Percentiles rank a stretch among this genome's conserved stretches.
Conservation (phyloP, 2,888 invertebrate species). For the Xestia sexstrigata region DNA sequence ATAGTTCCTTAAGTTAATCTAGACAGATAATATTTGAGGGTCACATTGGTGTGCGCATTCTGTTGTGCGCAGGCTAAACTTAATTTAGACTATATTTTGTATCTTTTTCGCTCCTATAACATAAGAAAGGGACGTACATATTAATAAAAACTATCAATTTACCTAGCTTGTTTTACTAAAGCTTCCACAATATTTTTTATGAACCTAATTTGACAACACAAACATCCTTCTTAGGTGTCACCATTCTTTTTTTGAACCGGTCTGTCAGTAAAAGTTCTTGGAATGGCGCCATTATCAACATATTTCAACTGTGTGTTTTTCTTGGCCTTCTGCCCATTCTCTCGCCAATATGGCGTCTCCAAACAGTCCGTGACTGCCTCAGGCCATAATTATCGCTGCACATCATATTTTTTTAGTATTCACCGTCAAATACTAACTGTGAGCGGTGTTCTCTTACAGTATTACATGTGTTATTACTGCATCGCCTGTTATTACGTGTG, state of each 20-base stretch:
- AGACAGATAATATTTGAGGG: background rate
- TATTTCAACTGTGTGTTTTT: background rate
- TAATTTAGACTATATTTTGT: background rate
- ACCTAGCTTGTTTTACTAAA: background rate
- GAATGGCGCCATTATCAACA: background rate
- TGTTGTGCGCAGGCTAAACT: background rate
- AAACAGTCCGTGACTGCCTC: slow-evolving; percentile 52
- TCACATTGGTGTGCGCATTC: background rate
- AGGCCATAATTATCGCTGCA: slow-evolving; percentile 59
- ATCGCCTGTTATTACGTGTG: slow-evolving; percentile 44
- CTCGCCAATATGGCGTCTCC: background rate
- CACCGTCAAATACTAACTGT: slow-evolving; percentile 60
- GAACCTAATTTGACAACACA: background rate
- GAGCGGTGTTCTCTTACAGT: slow-evolving; percentile 41
- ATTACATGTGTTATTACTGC: slow-evolving; percentile 57
- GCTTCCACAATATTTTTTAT: background rate
- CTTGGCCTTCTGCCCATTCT: slow-evolving; percentile 17
- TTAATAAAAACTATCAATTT: background rate
- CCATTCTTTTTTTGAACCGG: background rate
- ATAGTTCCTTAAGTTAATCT: background rate
- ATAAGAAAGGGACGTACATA: background rate
- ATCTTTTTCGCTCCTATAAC: background rate
- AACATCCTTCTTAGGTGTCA: background rate
- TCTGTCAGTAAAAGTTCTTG: background rate
- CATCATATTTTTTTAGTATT: slow-evolving; percentile 60